These are phyloP conservation scores for Mastigias papua DNA, from an alignment of 30 jellyfish, hydroid and myxozoan genomes.

Conservation along the genomic window DNA sequence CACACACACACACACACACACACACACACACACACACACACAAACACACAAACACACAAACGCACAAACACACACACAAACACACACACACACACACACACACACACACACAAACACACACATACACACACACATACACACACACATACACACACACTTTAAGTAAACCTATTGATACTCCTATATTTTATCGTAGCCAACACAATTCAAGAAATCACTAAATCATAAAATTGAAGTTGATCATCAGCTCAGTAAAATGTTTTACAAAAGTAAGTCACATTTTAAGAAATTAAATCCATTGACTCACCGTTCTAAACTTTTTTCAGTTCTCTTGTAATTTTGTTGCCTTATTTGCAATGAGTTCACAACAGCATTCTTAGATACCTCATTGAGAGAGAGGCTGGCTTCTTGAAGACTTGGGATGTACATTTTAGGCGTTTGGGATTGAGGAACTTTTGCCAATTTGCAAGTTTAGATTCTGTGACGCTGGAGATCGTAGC, in stretches of 20 bases:
- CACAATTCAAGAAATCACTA: conserved; percentile 72
- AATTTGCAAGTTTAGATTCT: too few species aligned
- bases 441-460: too few species aligned
- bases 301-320: too few species aligned
- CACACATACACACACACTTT: not conserved
- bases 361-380: too few species aligned
- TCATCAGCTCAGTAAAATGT: conserved; percentile 78
- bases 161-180: not conserved
- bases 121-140: not conserved
- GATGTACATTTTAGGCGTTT: too few species aligned
- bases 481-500: too few species aligned
- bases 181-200: conserved; percentile 24
- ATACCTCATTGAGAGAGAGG: too few species aligned
- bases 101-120: not conserved
- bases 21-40: not conserved
- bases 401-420: too few species aligned
- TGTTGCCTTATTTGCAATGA: too few species aligned
- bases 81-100: not conserved
- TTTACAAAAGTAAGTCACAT: conserved; percentile 73
- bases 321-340: too few species aligned
- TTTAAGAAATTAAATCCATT: too few species aligned
- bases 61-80: too few species aligned
- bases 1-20: not conserved
- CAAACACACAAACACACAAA: not conserved
- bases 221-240: conserved; percentile 89